Conservation (phyloP, 2,113 vertebrate species). For the Apistogramma diplotaenia region DNA sequence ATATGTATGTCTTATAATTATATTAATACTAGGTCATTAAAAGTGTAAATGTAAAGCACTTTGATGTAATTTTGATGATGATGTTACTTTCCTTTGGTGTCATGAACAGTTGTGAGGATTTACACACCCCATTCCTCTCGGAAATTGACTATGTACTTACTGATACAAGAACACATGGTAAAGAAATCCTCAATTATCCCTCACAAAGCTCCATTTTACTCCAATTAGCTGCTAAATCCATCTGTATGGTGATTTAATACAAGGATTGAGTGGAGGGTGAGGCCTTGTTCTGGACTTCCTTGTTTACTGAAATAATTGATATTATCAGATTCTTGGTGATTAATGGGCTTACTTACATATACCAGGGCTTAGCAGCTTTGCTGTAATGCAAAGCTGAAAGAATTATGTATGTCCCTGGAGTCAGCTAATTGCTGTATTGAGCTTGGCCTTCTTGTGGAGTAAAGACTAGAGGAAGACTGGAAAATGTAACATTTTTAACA, state of each 20-base stretch:
- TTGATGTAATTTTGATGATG: no score
- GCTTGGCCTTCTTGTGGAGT: neutral
- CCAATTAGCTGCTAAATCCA: conserved; percentile 65
- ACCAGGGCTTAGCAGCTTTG: conserved; percentile 46
- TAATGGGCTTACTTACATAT: conserved; percentile 58
- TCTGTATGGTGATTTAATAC: conserved; percentile 54
- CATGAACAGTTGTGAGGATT: neutral
- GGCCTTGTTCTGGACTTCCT: conserved; percentile 55
- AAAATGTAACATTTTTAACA: neutral
- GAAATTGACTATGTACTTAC: neutral
- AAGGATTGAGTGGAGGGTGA: conserved; percentile 51
- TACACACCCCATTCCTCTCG: neutral
- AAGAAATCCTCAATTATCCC: conserved; percentile 49
- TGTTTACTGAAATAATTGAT: conserved; percentile 74
- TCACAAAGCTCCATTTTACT: conserved; percentile 63
- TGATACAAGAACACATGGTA: conserved; percentile 20
- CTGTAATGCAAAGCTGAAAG: conserved; percentile 45
- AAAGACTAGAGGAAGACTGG: neutral
- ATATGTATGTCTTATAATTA: neutral
- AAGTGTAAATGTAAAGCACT: neutral
- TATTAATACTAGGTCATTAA: neutral
- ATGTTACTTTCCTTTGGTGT: neutral
- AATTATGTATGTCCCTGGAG: conserved; percentile 49
- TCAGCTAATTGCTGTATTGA: conserved; percentile 49
- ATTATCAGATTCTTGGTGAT: conserved; percentile 67